Conservation (phyloP, 1,140 invertebrate genomes). For the Brachionus manjavacas region DNA sequence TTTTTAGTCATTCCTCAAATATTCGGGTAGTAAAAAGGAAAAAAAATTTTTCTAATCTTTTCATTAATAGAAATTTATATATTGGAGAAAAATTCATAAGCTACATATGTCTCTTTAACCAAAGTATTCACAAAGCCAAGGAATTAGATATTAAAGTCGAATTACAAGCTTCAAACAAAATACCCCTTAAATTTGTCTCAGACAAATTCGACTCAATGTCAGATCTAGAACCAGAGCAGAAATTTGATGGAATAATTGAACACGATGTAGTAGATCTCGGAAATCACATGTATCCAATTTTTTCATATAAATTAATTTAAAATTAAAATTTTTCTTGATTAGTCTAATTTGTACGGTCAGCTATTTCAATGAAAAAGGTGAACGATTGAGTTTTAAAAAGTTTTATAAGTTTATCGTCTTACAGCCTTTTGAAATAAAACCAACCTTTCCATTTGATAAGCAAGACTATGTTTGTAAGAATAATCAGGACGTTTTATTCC, state of each 20-base stretch:
- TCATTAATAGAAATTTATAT: constrained; percentile 6
- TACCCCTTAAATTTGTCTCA: not conserved
- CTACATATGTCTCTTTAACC: constrained; percentile 37
- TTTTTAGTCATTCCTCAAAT: constrained; percentile 26
- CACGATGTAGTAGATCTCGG: constrained; percentile 26
- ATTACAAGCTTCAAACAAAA: constrained; percentile 17
- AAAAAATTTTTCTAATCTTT: not conserved
- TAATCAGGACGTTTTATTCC: not conserved
- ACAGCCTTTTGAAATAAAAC: constrained; percentile 30
- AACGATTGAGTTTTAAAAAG: constrained; percentile 34
- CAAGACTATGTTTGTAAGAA: not conserved
- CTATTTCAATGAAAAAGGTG: constrained; percentile 14
- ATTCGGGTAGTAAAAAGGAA: not conserved
- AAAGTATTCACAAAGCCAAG: constrained; percentile 4
- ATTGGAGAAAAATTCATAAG: constrained; percentile 34
- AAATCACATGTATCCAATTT: constrained; percentile 22
- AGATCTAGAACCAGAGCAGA: not conserved
- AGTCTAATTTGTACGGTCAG: constrained; percentile 37
- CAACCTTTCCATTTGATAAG: constrained; percentile 19
- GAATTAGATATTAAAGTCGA: constrained; percentile 19
- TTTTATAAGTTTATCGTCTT: constrained; percentile 33
- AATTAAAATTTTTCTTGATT: not conserved
- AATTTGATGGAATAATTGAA: constrained; percentile 37
- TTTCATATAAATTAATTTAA: not conserved
- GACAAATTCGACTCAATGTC: not conserved